phyloP scores from a whole-genome alignment of 2,113 vertebrate genomes.

The Sturnus vulgaris region DNA sequence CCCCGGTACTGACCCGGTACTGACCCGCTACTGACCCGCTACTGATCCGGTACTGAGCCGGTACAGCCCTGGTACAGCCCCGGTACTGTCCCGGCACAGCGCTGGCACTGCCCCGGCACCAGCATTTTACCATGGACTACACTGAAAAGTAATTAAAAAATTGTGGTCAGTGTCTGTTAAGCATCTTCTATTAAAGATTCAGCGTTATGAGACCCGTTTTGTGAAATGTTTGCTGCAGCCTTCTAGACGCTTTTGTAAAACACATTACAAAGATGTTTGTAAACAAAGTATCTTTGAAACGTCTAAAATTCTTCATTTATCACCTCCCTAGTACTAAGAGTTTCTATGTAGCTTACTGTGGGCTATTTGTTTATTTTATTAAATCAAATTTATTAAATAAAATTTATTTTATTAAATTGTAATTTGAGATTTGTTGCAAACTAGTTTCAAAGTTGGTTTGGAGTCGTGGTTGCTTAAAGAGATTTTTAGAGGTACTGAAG shows the following conservation, averaged over 20 bases:
- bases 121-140: neutral
- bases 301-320: neutral
- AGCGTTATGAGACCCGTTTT: neutral
- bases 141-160: neutral
- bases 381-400: no score
- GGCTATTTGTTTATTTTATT: neutral
- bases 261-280: neutral
- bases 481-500: neutral
- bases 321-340: neutral
- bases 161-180: neutral
- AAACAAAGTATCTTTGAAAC: neutral
- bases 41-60: no score
- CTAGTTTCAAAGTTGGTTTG: neutral
- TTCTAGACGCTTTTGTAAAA: neutral
- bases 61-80: no score
- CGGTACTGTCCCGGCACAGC: neutral
- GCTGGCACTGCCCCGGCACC: fast-evolving
- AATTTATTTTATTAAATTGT: neutral
- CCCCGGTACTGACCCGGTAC: no score
- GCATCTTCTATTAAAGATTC: neutral
- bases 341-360: neutral
- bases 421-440: neutral
- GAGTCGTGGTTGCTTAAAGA: neutral
- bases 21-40: no score
- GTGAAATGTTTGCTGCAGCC: neutral